Percentiles rank a stretch among this genome's conserved stretches.
Conservation (phyloP, 37 sponge, comb jelly and placozoan genomes). For the Geodia barretti region DNA sequence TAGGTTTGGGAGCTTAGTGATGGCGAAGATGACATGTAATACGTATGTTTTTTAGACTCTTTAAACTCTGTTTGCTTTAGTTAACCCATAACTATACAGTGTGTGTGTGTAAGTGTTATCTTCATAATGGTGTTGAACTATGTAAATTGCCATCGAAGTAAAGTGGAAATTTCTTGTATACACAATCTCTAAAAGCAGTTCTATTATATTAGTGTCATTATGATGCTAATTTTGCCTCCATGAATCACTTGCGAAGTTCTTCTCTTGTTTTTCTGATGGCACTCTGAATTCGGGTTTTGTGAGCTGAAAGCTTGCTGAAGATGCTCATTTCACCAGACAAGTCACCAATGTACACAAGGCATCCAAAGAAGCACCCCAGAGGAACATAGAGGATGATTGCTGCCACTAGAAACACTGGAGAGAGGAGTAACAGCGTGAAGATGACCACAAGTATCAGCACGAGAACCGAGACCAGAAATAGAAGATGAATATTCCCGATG, state of each 20-base stretch:
- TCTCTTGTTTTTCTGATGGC: neutral
- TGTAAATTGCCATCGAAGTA: too few species aligned
- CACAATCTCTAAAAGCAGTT: too few species aligned
- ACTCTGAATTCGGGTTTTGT: neutral
- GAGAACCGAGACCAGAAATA: neutral
- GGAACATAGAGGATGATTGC: neutral
- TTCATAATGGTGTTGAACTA: too few species aligned
- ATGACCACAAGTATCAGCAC: neutral
- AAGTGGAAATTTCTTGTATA: too few species aligned
- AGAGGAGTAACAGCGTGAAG: neutral
- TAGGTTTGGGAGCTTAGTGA: slow-evolving; percentile 75
- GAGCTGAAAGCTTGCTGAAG: neutral
- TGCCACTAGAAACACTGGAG: slow-evolving; percentile 2
- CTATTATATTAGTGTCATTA: too few species aligned
- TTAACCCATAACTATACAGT: too few species aligned
- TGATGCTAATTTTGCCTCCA: too few species aligned
- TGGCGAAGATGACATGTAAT: slow-evolving; percentile 47
- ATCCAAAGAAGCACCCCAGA: neutral
- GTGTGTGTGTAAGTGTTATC: too few species aligned
- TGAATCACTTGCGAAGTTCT: neutral
- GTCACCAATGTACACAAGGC: neutral
- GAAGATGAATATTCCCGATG: slow-evolving; percentile 9
- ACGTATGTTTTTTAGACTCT: too few species aligned
- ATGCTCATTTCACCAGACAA: neutral
- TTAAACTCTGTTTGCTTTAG: neutral